Conservation (phyloP, 1,140 invertebrate species). For the Matsumurasca onukii region DNA sequence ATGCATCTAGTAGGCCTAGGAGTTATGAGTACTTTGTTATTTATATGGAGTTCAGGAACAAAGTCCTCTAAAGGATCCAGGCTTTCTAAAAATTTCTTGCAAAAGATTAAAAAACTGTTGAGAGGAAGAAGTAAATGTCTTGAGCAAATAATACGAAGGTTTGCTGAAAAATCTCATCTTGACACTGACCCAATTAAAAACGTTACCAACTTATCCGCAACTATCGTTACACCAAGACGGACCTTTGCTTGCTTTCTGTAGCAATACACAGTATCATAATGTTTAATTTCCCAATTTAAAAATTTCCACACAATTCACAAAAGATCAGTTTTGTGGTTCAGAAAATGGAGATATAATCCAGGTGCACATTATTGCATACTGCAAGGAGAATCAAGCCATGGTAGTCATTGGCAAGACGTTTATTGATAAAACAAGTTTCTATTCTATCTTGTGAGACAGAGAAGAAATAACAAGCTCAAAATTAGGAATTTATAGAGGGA, state of each 20-base stretch:
- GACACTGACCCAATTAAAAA: conserved; percentile 17
- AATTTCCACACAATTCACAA: conserved; percentile 2
- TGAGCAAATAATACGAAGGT: conserved; percentile 26
- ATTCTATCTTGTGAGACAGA: neutral
- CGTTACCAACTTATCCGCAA: neutral
- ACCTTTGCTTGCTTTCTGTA: conserved; percentile 22
- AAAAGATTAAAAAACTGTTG: conserved; percentile 21
- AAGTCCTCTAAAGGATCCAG: neutral
- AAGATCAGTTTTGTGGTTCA: conserved; percentile 21
- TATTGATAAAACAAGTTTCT: conserved; percentile 5
- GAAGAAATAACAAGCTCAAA: neutral
- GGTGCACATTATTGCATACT: conserved; percentile 21
- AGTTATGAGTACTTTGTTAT: conserved; percentile 47
- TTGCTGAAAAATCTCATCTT: conserved; percentile 14
- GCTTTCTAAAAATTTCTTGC: conserved; percentile 21
- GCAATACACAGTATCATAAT: conserved; percentile 16
- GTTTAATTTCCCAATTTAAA: conserved; percentile 6
- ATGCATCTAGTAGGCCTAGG: conserved; percentile 48
- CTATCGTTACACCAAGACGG: conserved; percentile 8
- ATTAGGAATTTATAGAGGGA: too few relatives aligned
- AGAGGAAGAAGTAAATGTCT: conserved; percentile 25
- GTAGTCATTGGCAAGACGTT: conserved; percentile 26
- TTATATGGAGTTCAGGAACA: conserved; percentile 39
- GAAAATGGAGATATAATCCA: conserved; percentile 25
- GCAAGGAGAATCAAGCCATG: conserved; percentile 11